Conservation (phyloP, 1,140 invertebrate genomes). For the Venturia canescens region DNA sequence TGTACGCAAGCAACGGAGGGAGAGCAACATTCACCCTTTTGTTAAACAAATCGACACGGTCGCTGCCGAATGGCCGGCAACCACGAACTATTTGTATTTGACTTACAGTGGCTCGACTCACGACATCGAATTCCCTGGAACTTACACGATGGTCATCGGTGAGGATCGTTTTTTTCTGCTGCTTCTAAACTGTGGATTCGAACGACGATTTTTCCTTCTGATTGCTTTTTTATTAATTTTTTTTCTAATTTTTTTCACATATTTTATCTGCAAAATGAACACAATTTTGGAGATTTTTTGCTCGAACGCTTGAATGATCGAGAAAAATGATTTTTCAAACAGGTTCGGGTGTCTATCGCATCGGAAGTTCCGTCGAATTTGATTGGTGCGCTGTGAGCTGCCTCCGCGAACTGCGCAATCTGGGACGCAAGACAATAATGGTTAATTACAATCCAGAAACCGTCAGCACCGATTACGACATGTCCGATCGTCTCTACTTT, state of each 20-base stretch:
- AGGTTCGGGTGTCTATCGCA: slow-evolving; percentile 98
- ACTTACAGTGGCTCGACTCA: slow-evolving; percentile 95
- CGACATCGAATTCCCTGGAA: slow-evolving; percentile 90
- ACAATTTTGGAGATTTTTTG: too few species aligned
- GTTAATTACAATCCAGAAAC: slow-evolving; percentile 99
- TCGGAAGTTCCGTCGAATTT: slow-evolving; percentile 99
- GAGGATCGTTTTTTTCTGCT: slow-evolving; percentile 52
- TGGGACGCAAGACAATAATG: slow-evolving; percentile 96
- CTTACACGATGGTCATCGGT: slow-evolving; percentile 90
- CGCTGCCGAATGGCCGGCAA: slow-evolving; percentile 98
- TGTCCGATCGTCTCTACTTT: slow-evolving; percentile 98
- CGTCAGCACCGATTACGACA: slow-evolving; percentile 99
- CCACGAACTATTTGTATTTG: slow-evolving; percentile 98
- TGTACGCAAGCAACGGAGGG: slow-evolving; percentile 85
- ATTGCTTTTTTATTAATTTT: background rate
- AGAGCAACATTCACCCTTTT: slow-evolving; percentile 87
- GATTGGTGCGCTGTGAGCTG: slow-evolving; percentile 99
- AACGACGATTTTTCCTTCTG: background rate
- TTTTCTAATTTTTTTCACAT: background rate
- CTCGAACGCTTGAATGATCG: too few species aligned
- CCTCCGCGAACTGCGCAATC: slow-evolving; percentile 90
- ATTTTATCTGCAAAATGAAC: too few species aligned
- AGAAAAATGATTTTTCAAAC: too few species aligned
- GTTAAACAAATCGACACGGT: slow-evolving; percentile 99
- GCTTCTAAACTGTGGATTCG: background rate